Evolutionary conservation across 2,113 vertebrate species (phyloP).

Genomic region (Zosterops hypoxanthus): DNA sequence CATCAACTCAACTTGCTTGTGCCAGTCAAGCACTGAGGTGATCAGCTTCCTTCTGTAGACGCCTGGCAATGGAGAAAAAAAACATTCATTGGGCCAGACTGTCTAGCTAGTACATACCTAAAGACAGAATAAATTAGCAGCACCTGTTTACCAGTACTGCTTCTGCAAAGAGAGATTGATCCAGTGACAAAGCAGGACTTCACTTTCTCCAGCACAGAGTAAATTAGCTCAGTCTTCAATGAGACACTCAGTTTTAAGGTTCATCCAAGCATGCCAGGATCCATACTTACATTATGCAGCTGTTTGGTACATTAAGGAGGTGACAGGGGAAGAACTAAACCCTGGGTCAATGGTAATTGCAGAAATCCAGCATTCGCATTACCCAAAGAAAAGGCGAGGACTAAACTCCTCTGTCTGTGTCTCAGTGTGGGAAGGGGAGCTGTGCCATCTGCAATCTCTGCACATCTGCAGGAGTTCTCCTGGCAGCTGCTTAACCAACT

Average conservation of each 20-base stretch:
- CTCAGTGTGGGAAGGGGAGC: neutral
- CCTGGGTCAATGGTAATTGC: neutral
- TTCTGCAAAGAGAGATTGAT: neutral
- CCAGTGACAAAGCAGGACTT: neutral
- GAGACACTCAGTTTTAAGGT: neutral
- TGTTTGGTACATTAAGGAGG: neutral
- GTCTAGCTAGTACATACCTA: neutral
- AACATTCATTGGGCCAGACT: neutral
- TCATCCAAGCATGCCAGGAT: neutral
- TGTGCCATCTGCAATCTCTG: neutral
- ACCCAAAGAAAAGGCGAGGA: neutral
- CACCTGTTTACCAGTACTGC: neutral
- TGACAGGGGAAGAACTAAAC: neutral
- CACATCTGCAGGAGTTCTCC: neutral
- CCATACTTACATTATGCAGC: rapidly evolving
- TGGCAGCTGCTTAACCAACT: neutral
- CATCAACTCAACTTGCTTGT: neutral
- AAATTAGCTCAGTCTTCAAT: neutral
- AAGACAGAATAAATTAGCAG: neutral
- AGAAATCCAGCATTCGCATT: neutral
- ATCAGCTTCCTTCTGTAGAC: neutral
- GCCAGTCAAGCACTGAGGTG: neutral
- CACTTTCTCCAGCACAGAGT: neutral
- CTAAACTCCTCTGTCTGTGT: neutral
- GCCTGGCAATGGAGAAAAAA: neutral